Percentiles rank a stretch among this genome's conserved stretches.
These are phyloP conservation scores for Oncorhynchus mykiss DNA, from an alignment of 2,113 vertebrate genomes.

Conservation along the genomic window DNA sequence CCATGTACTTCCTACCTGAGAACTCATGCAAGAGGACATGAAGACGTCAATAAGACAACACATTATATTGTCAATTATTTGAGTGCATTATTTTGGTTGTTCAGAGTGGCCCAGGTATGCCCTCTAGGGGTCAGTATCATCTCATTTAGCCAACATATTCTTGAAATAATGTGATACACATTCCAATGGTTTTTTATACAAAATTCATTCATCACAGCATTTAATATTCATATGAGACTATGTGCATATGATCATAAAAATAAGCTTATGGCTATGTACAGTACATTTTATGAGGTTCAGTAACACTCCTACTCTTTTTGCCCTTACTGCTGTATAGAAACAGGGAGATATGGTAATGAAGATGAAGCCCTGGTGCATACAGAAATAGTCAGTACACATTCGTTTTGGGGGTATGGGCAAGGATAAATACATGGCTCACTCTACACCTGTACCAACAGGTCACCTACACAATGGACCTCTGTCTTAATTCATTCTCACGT, in stretches of 20 bases:
- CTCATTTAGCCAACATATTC: background rate
- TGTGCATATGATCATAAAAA: background rate
- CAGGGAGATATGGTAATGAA: background rate
- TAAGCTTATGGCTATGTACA: background rate
- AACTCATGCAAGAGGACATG: too few relatives aligned
- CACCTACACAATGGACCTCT: background rate
- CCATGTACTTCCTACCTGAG: too few relatives aligned
- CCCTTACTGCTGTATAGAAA: background rate
- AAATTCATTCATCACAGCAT: background rate
- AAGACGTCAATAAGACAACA: too few relatives aligned
- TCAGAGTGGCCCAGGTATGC: background rate
- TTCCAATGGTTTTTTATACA: background rate
- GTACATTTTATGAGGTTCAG: background rate
- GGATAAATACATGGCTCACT: background rate
- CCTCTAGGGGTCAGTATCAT: slow-evolving; percentile 2
- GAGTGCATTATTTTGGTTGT: background rate
- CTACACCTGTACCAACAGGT: slow-evolving; percentile 16
- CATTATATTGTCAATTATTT: too few relatives aligned
- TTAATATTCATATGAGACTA: background rate
- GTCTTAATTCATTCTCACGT: background rate
- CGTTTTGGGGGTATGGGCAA: background rate
- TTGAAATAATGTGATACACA: background rate
- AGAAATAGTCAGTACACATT: slow-evolving; percentile 1
- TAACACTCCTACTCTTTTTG: background rate
- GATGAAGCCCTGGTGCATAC: background rate